These are phyloP conservation scores for Thamnaconus septentrionalis DNA, from an alignment of 2,113 vertebrate species.

Conservation along the genomic window DNA sequence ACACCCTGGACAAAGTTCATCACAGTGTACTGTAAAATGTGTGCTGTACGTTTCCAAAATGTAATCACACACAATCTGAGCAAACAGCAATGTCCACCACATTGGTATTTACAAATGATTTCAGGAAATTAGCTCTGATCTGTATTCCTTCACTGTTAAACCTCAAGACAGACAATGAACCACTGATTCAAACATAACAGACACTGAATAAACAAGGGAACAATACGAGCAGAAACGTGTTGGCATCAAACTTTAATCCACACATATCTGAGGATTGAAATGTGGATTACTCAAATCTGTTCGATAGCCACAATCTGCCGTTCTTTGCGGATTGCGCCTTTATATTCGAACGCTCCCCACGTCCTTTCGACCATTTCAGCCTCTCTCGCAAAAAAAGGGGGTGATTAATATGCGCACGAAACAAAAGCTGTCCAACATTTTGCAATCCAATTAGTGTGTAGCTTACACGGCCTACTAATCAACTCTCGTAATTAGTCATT, in stretches of 20 bases:
- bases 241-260: neutral
- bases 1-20: too few species aligned
- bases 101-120: too few species aligned
- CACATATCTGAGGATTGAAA: conserved; percentile 1
- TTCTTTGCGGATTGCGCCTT: conserved; percentile 4
- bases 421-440: conserved; percentile 49
- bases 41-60: too few species aligned
- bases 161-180: neutral
- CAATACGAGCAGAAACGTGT: neutral
- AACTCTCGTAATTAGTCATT: conserved; percentile 63
- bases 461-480: conserved; percentile 55
- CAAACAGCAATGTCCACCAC: too few species aligned
- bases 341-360: conserved; percentile 22
- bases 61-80: too few species aligned
- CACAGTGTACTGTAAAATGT: too few species aligned
- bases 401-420: conserved; percentile 48
- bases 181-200: neutral
- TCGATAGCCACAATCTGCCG: conserved; percentile 9
- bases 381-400: conserved; percentile 28
- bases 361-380: conserved; percentile 23
- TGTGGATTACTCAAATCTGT: conserved; percentile 4
- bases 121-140: too few species aligned
- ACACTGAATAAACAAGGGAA: neutral
- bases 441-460: conserved; percentile 64
- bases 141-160: neutral